Percentiles rank a stretch among this genome's conserved stretches.
These are phyloP conservation scores for Montipora efflorescens DNA, from an alignment of 64 coral and sea anemone species.

Conservation along the genomic window DNA sequence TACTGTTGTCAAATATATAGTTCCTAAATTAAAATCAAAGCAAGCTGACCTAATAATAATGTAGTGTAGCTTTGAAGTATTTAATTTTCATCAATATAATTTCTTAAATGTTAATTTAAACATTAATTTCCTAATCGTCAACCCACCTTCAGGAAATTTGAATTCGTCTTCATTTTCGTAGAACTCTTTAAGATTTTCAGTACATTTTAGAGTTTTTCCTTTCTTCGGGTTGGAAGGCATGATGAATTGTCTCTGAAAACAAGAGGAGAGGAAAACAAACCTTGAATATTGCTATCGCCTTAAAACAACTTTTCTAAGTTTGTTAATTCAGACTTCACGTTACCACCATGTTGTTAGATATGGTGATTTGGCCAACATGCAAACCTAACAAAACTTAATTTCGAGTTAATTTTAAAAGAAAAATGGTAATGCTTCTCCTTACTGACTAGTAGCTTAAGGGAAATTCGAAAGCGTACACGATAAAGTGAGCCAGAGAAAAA, in stretches of 20 bases:
- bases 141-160: constrained; percentile 41
- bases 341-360: not conserved
- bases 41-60: no score
- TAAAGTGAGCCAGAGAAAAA: not conserved
- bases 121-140: not conserved
- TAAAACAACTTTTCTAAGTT: no score
- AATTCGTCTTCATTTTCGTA: constrained; percentile 56
- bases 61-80: no score
- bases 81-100: not conserved
- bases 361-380: not conserved
- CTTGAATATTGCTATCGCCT: not conserved
- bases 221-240: constrained; percentile 45
- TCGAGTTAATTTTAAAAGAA: not conserved
- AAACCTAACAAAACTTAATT: not conserved
- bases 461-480: not conserved
- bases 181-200: constrained; percentile 43
- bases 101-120: not conserved
- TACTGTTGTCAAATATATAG: no score
- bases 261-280: not conserved
- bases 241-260: not conserved
- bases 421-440: not conserved
- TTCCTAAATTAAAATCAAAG: no score
- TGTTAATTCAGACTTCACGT: no score
- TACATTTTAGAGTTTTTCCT: constrained; percentile 21
- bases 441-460: not conserved